phyloP scores from a whole-genome alignment of 2,888 invertebrate genomes.

The Drosophila crucigera region DNA sequence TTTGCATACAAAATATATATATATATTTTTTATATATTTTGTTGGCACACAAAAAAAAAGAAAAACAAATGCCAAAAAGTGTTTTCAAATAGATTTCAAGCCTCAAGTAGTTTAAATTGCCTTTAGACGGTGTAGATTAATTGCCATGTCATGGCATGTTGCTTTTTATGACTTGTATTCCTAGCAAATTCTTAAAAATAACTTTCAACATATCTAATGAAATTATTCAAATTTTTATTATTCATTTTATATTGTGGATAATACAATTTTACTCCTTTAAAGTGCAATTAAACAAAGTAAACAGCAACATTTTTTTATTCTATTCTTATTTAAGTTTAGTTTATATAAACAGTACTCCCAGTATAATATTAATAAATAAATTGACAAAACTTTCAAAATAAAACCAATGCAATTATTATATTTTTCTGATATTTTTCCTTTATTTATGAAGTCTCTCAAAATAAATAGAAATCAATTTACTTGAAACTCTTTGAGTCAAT shows the following conservation, averaged over 20 bases:
- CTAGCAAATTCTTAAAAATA: neutral
- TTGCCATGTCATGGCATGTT: too few species aligned
- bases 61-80: neutral
- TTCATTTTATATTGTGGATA: neutral
- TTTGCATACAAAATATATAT: conserved; percentile 20
- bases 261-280: neutral
- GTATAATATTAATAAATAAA: neutral
- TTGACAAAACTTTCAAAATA: neutral
- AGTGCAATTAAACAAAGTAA: neutral
- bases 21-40: neutral
- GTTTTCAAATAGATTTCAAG: neutral
- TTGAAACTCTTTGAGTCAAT: conserved; percentile 9
- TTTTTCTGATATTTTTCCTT: neutral
- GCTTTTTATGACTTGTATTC: too few species aligned
- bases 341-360: neutral
- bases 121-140: neutral
- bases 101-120: neutral
- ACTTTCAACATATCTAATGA: too few species aligned
- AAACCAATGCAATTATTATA: neutral
- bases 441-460: neutral
- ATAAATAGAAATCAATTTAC: neutral
- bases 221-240: neutral
- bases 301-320: neutral
- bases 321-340: neutral
- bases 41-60: neutral